These are phyloP conservation scores for Sericinus montela DNA, from an alignment of 2,888 invertebrate genomes.

Conservation along the genomic window DNA sequence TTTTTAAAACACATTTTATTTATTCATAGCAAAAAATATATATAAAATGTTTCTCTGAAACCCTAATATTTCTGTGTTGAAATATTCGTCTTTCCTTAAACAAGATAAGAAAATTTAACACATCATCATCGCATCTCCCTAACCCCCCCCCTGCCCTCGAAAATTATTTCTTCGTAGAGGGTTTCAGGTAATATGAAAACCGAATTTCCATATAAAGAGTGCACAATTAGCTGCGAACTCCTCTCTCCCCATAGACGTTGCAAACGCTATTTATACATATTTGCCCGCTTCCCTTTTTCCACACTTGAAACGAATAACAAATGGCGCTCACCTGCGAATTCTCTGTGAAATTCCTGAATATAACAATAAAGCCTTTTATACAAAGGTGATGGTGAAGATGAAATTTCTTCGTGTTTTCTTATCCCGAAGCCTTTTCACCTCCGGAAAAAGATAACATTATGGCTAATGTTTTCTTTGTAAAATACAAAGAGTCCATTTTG, in stretches of 20 bases:
- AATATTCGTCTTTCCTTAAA: constrained; percentile 8
- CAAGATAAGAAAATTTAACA: constrained; percentile 7
- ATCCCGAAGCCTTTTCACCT: constrained; percentile 13
- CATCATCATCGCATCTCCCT: constrained; percentile 9
- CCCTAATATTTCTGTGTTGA: not conserved
- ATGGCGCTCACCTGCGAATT: constrained; percentile 36
- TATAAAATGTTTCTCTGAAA: not conserved
- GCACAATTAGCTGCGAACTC: constrained; percentile 21
- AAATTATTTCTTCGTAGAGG: constrained; percentile 27
- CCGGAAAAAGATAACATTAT: constrained; percentile 4
- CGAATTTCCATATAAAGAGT: constrained; percentile 29
- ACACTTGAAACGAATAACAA: constrained; percentile 33
- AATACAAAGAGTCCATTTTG: not conserved
- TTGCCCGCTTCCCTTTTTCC: constrained; percentile 27
- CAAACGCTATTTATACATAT: constrained; percentile 28
- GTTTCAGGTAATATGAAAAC: constrained; percentile 28
- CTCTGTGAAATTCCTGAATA: constrained; percentile 26
- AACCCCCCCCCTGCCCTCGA: constrained; percentile 14
- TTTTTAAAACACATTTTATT: too few relatives aligned
- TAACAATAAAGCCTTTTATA: constrained; percentile 30
- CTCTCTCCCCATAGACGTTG: constrained; percentile 25
- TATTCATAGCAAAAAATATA: too few relatives aligned
- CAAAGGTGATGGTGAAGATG: constrained; percentile 19
- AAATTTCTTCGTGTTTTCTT: constrained; percentile 17
- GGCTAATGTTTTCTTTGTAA: not conserved